Conservation (phyloP, 2,113 vertebrate species). For the Eudyptes chrysolophus region DNA sequence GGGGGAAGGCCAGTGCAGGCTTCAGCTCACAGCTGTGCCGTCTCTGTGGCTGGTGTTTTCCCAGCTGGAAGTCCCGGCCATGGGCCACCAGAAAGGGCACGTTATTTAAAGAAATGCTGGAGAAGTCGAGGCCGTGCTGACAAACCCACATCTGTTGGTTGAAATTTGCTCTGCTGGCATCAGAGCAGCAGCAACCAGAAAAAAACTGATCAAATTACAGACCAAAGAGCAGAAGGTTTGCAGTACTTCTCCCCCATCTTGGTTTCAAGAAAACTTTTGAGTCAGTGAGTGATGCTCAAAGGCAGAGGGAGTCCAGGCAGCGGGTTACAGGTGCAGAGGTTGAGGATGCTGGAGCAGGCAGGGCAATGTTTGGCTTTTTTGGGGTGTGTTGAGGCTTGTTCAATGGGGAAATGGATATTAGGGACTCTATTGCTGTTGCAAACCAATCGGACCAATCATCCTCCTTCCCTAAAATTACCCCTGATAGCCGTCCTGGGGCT, state of each 20-base stretch:
- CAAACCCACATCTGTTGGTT: accelerated
- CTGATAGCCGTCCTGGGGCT: background rate
- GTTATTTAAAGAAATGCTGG: background rate
- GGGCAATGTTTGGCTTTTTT: background rate
- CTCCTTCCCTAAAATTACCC: background rate
- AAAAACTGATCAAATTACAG: background rate
- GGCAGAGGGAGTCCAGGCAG: background rate
- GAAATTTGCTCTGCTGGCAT: background rate
- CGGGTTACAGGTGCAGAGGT: background rate
- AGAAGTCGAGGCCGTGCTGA: background rate
- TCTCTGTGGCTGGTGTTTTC: background rate
- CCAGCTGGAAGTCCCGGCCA: background rate
- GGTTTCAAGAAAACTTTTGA: background rate
- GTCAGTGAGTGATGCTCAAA: background rate
- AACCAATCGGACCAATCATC: background rate
- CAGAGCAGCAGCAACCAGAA: background rate
- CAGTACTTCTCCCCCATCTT: background rate
- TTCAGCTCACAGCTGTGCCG: background rate
- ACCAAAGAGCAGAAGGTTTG: background rate
- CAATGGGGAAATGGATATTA: background rate
- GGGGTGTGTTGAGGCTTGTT: background rate
- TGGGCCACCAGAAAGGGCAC: background rate
- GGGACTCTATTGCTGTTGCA: background rate
- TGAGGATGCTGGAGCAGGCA: background rate
- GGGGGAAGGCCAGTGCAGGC: background rate